phyloP scores from a whole-genome alignment of 2,113 vertebrate genomes.

The Lamprotornis superbus region DNA sequence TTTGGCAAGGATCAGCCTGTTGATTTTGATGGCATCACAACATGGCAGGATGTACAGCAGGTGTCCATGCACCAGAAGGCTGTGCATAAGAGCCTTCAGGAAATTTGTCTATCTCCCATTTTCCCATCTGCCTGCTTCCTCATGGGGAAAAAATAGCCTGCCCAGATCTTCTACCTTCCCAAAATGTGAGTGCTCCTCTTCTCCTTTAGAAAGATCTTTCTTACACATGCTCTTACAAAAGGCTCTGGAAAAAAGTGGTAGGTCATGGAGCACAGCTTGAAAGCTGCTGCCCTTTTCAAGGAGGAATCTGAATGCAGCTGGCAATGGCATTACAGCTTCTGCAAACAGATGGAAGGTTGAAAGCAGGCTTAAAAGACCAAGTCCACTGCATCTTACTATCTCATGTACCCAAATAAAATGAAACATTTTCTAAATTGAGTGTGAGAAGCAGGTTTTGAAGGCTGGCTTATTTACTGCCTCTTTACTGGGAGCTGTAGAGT shows the following conservation, averaged over 20 bases:
- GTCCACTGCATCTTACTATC: neutral
- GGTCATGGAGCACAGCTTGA: neutral
- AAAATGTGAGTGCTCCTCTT: neutral
- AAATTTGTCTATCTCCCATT: neutral
- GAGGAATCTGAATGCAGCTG: neutral
- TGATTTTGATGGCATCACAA: conserved; percentile 38
- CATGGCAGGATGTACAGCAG: neutral
- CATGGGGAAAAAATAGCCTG: neutral
- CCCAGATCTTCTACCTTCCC: neutral
- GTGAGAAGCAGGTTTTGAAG: neutral
- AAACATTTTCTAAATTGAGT: neutral
- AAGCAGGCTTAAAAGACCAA: conserved; percentile 10
- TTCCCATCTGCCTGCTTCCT: neutral
- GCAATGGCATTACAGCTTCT: neutral
- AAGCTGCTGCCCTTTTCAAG: neutral
- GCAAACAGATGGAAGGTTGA: neutral
- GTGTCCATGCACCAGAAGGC: neutral
- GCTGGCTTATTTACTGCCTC: neutral
- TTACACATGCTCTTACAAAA: neutral
- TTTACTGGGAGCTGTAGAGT: conserved; percentile 39
- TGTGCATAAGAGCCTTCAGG: neutral
- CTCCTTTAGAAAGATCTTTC: neutral
- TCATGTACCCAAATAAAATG: neutral
- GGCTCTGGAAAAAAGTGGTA: neutral
- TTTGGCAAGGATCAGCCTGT: conserved; percentile 37